Percentiles rank a stretch among this genome's conserved stretches.
Conservation (phyloP, 2,797 vertebrate genomes). For the Buphagus erythrorhynchus region DNA sequence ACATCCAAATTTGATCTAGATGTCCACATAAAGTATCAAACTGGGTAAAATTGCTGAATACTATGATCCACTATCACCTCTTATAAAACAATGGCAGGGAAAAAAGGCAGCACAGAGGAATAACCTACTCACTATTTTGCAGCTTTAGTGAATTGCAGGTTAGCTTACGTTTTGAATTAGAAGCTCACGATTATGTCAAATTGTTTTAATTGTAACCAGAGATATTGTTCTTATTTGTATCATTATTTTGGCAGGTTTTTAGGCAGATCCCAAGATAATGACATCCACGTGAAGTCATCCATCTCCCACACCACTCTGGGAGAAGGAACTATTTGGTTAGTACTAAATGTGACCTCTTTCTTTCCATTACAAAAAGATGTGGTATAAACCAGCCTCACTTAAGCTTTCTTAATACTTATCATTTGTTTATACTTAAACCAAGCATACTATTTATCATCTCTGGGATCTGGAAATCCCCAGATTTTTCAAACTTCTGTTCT, state of each 20-base stretch:
- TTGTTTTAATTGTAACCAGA: neutral
- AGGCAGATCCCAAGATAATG: neutral
- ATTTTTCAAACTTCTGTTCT: neutral
- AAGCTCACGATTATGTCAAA: neutral
- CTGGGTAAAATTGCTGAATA: neutral
- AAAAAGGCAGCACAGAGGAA: neutral
- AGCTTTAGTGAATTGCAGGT: neutral
- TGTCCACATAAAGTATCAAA: neutral
- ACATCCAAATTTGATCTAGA: neutral
- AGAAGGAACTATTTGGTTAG: neutral
- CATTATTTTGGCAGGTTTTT: neutral
- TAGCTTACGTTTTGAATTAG: neutral
- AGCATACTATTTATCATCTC: neutral
- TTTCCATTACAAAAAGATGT: neutral
- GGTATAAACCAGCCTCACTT: neutral
- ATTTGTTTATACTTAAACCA: neutral
- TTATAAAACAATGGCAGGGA: neutral
- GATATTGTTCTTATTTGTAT: neutral
- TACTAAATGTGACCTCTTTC: neutral
- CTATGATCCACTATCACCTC: neutral
- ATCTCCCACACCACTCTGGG: neutral
- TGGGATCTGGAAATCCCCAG: neutral
- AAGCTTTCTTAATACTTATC: neutral
- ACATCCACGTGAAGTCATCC: fast-evolving
- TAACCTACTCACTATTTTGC: neutral